Evolutionary conservation across 2,888 invertebrate species (phyloP).

Genomic region (Clepsis dumicolana): DNA sequence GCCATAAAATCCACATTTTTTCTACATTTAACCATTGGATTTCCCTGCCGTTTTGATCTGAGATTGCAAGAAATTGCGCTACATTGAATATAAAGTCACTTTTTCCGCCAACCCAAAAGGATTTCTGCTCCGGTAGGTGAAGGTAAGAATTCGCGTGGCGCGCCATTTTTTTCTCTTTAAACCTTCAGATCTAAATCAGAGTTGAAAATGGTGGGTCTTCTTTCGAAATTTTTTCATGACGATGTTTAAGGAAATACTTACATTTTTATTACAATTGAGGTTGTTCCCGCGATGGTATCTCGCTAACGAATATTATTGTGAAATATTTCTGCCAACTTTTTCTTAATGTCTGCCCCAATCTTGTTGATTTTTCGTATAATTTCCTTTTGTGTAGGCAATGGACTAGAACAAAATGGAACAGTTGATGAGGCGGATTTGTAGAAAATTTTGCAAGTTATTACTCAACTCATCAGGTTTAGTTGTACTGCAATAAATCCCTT

Average conservation of each 20-base stretch:
- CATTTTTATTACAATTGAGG: conserved; percentile 45
- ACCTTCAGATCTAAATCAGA: conserved; percentile 43
- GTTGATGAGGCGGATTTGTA: conserved; percentile 11
- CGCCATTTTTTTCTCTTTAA: conserved; percentile 30
- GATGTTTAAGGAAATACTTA: conserved; percentile 44
- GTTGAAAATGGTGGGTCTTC: conserved; percentile 43
- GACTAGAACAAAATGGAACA: conserved; percentile 20
- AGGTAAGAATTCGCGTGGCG: conserved; percentile 21
- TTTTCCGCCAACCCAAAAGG: conserved; percentile 17
- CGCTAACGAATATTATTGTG: conserved; percentile 43
- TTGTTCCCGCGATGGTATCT: conserved; percentile 39
- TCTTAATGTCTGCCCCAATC: conserved; percentile 33
- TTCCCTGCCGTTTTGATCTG: conserved; percentile 61
- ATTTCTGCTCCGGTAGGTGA: conserved; percentile 4
- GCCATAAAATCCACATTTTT: conserved; percentile 48
- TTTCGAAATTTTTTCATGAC: conserved; percentile 44
- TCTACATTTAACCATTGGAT: conserved; percentile 60
- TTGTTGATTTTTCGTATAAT: conserved; percentile 43
- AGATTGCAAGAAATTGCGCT: conserved; percentile 67
- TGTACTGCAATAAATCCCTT: background rate
- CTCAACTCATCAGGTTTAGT: background rate
- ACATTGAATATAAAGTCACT: conserved; percentile 55
- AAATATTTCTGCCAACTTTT: conserved; percentile 41
- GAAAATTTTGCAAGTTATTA: background rate
- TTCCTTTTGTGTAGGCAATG: conserved; percentile 27